Base-by-base conservation (phyloP, 2,888 invertebrate genomes). In the Empis livida region DNA sequence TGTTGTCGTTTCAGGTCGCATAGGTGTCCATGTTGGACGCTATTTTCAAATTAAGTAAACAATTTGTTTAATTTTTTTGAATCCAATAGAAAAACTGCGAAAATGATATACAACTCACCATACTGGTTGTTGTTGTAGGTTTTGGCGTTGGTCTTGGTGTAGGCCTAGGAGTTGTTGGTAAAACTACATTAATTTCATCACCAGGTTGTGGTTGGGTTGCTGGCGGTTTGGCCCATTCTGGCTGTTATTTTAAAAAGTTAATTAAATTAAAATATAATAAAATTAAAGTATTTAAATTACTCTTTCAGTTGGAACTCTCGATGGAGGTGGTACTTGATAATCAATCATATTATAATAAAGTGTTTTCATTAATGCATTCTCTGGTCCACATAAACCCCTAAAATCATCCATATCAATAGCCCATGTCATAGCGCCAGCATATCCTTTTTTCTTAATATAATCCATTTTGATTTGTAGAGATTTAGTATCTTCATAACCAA, bases 401-500 rank as follows among this genome's bases (percentile, higher is more conserved):
- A 90, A 92, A 64, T 92, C 92, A 50, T 93, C 92, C 90, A 91
- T 89, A 49, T 69, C 69, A 42, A 91, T 82, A 20, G 92, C 91
- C 92, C 92, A 92, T 15, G 80, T 84, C 92, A 92, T 92, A 1
- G 88, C 90, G 0, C 92, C 92, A 0, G 82, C 82, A 59, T 85
- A 86, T 0, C 89, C 88, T 63, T 83, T 86, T 47, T 77, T 60
- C 61, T 84, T 88, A 55, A 92, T 85, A 73, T 79, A 92, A 62
- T 91, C 82, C 87, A 91, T 88, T 72, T 93, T 93, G 56, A 88
- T 84, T 64, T 86, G 82, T 0, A 92, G 75, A 55, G 89, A 90
- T 58, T 76, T 75, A 0, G 79, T 76, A 61, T 90, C 81, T 63
- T 90, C 92, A 61, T 90, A 93, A 5, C 92, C 92, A 14, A 92